These are phyloP conservation scores for Psophia crepitans DNA, from an alignment of 2,113 vertebrate genomes.

Conservation along the genomic window DNA sequence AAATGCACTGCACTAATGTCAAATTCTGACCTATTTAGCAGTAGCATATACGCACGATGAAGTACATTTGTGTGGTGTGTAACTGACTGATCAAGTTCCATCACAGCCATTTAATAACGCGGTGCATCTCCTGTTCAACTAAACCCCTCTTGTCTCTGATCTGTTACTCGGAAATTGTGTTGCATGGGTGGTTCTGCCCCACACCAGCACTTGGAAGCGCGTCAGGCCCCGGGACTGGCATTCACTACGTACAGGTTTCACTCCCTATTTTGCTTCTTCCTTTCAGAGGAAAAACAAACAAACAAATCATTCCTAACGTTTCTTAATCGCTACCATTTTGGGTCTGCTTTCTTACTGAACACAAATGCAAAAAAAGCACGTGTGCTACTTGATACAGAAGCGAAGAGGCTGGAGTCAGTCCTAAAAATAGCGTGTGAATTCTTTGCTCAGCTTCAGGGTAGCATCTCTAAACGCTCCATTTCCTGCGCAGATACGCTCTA, in stretches of 20 bases:
- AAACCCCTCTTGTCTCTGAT: background rate
- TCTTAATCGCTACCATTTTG: background rate
- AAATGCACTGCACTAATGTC: rapidly evolving
- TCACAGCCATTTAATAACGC: background rate
- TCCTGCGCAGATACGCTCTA: background rate
- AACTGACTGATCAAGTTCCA: background rate
- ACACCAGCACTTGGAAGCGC: rapidly evolving
- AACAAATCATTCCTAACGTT: background rate
- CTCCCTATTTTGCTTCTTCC: background rate
- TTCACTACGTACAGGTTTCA: rapidly evolving
- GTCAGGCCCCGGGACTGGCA: background rate
- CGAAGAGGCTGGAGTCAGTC: background rate
- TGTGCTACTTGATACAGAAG: background rate
- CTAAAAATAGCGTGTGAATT: background rate
- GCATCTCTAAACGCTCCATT: background rate
- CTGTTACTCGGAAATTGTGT: background rate
- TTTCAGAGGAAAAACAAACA: background rate
- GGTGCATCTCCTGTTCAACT: background rate
- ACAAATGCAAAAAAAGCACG: background rate
- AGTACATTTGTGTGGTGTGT: background rate
- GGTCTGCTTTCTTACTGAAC: background rate
- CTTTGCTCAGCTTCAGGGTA: background rate
- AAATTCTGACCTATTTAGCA: background rate
- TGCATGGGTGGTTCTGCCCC: background rate
- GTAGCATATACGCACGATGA: rapidly evolving